phyloP scores from a whole-genome alignment of 2,888 invertebrate genomes.

The Drosophila neotestacea region DNA sequence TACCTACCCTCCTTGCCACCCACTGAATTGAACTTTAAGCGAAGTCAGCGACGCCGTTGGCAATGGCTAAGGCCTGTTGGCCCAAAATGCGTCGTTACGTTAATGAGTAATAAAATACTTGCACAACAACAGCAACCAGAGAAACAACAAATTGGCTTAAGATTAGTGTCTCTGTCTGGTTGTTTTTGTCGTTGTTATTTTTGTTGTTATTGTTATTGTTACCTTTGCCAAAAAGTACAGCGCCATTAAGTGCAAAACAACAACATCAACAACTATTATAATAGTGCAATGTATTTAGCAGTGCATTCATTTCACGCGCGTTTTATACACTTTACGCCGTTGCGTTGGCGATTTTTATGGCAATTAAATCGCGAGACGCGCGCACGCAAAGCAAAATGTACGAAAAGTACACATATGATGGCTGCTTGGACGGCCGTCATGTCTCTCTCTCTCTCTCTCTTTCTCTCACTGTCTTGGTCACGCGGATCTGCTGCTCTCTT shows the following conservation, averaged over 20 bases:
- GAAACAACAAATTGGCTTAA: conserved; percentile 32
- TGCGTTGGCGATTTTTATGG: conserved; percentile 77
- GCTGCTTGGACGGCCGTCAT: neutral
- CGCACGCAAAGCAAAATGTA: conserved; percentile 35
- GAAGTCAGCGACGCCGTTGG: conserved; percentile 54
- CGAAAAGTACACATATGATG: neutral
- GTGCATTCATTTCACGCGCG: conserved; percentile 55
- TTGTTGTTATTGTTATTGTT: conserved; percentile 22
- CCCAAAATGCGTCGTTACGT: conserved; percentile 79
- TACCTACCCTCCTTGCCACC: conserved; percentile 2
- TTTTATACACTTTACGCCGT: conserved; percentile 43
- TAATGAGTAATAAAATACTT: conserved; percentile 81
- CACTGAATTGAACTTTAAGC: conserved; percentile 39
- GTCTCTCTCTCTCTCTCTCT: conserved; percentile 8
- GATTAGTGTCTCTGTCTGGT: conserved; percentile 35
- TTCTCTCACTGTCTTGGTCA: neutral
- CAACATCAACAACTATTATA: conserved; percentile 25
- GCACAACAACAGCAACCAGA: conserved; percentile 45
- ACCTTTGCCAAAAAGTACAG: conserved; percentile 58
- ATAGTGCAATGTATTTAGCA: conserved; percentile 40
- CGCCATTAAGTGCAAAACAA: conserved; percentile 57
- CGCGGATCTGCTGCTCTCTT: conserved; percentile 12
- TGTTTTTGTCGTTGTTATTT: conserved; percentile 14
- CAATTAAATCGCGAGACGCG: conserved; percentile 72
- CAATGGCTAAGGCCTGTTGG: conserved; percentile 51